phyloP scores from a whole-genome alignment of 92 coral and sea anemone genomes.

The Montipora capitata region DNA sequence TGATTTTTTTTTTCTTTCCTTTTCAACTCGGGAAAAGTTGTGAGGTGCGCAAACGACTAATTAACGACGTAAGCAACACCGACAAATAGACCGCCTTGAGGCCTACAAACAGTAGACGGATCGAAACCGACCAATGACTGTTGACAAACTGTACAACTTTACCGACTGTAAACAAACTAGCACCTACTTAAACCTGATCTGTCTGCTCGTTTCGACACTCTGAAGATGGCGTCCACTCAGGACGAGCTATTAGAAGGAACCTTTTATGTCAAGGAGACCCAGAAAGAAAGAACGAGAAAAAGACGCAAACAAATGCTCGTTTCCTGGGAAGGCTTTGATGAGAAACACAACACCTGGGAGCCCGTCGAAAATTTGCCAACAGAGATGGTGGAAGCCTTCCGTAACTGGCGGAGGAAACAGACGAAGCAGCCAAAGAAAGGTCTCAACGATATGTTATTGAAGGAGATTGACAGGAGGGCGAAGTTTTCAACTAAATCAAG shows the following conservation, averaged over 20 bases:
- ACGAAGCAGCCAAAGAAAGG: slow-evolving; percentile 22
- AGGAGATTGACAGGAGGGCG: slow-evolving; percentile 49
- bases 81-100: too few relatives aligned
- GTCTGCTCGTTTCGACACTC: slow-evolving; percentile 10
- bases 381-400: slow-evolving; percentile 34
- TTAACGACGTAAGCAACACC: too few relatives aligned
- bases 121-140: too few relatives aligned
- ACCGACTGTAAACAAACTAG: too few relatives aligned
- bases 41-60: too few relatives aligned
- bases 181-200: slow-evolving; percentile 5
- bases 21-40: not conserved
- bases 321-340: slow-evolving; percentile 38
- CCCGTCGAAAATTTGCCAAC: slow-evolving; percentile 12
- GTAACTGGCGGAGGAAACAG: slow-evolving; percentile 28
- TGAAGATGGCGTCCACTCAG: slow-evolving; percentile 23
- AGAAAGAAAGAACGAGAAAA: slow-evolving; percentile 46
- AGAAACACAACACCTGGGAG: slow-evolving; percentile 8
- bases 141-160: too few relatives aligned
- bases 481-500: slow-evolving; percentile 46
- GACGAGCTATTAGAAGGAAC: slow-evolving; percentile 6
- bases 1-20: not conserved
- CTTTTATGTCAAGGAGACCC: slow-evolving; percentile 11
- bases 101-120: too few relatives aligned
- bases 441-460: slow-evolving; percentile 39
- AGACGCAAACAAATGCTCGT: slow-evolving; percentile 51